A percentile compares a stretch with the other conserved stretches of the same genome.
Evolutionary conservation across 2,113 vertebrate species (phyloP).

Genomic region (Procavia capensis): DNA sequence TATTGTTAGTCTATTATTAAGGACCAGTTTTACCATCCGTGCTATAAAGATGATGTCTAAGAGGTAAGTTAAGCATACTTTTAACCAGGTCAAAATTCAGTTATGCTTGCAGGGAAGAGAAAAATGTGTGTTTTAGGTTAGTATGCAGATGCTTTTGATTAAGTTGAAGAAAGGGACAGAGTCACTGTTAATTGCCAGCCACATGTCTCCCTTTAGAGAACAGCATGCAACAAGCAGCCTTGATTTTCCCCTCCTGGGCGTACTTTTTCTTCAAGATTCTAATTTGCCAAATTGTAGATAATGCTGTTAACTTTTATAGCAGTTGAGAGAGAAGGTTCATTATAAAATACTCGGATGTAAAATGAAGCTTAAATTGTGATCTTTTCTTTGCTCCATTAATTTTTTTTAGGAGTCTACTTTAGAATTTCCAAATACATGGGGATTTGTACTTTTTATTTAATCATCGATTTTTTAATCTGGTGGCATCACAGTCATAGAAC

Average conservation of each 20-base stretch:
- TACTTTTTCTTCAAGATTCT: background rate
- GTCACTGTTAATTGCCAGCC: background rate
- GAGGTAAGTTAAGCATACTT: constrained; percentile 9
- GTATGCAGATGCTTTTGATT: background rate
- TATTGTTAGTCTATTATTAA: background rate
- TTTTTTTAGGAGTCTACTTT: constrained; percentile 16
- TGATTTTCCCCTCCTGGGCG: background rate
- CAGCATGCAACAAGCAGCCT: background rate
- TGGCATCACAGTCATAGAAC: background rate
- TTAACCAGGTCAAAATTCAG: background rate
- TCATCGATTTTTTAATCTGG: background rate
- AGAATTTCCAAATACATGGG: background rate
- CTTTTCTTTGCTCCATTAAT: background rate
- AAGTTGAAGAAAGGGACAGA: background rate
- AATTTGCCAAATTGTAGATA: background rate
- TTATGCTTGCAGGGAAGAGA: background rate
- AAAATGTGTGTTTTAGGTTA: background rate
- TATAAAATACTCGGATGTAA: constrained; percentile 13
- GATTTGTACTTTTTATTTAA: background rate
- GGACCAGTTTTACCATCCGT: background rate
- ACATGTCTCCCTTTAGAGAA: background rate
- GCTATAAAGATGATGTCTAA: background rate
- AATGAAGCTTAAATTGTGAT: background rate
- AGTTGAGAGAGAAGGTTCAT: background rate
- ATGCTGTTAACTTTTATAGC: background rate